Conservation (phyloP, 2,888 invertebrate genomes). For the Nipponacmea schrenckii region DNA sequence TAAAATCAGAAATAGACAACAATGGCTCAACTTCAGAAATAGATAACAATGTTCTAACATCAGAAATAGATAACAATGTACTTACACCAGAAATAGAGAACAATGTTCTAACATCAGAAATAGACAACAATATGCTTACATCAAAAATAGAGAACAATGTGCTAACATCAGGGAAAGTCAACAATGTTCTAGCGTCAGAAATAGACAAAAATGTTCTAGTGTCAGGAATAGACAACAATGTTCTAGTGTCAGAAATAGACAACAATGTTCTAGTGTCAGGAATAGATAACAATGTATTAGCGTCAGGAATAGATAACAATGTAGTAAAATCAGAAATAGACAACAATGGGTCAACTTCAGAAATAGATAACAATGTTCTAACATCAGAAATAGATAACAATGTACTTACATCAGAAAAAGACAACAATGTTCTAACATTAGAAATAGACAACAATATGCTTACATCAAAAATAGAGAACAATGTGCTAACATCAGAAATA, state of each 20-base stretch:
- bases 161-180: not conserved
- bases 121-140: no score
- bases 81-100: no score
- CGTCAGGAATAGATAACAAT: no score
- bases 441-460: not conserved
- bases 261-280: no score
- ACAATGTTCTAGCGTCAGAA: no score
- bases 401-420: no score
- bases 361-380: not conserved
- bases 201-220: no score
- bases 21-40: not conserved
- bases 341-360: not conserved
- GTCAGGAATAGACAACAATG: no score
- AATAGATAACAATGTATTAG: no score
- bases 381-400: not conserved
- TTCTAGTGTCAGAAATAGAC: no score
- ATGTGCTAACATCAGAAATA: not conserved
- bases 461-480: not conserved
- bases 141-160: no score
- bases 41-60: not conserved
- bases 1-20: not conserved
- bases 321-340: not conserved
- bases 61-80: not conserved
- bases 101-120: not conserved
- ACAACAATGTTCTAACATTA: no score